These are phyloP conservation scores for Leuciscus idus DNA, from an alignment of 2,113 vertebrate genomes.

Conservation along the genomic window DNA sequence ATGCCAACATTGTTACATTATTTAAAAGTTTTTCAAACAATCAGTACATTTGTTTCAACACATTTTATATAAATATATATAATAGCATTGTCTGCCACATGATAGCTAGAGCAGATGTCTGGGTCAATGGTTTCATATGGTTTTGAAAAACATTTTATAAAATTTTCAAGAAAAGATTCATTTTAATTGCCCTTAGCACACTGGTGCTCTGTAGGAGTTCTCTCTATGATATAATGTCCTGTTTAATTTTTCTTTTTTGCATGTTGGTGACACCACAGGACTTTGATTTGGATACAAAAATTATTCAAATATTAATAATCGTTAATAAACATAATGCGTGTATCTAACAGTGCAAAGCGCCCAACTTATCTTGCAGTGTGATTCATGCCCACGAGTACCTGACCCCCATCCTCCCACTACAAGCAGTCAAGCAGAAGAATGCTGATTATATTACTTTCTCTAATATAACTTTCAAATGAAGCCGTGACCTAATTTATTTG, in stretches of 20 bases:
- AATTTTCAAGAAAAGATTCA: no score
- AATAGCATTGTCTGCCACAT: no score
- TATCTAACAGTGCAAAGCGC: not conserved
- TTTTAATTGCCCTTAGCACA: no score
- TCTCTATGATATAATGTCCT: not conserved
- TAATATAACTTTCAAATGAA: constrained; percentile 25
- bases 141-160: no score
- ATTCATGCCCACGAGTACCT: not conserved
- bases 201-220: not conserved
- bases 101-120: not conserved
- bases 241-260: not conserved
- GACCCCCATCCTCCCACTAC: not conserved
- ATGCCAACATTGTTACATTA: no score
- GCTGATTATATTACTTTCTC: constrained; percentile 12
- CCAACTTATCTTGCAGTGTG: not conserved
- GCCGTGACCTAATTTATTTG: constrained; percentile 1
- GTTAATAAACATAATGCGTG: not conserved
- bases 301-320: not conserved
- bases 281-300: not conserved
- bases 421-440: constrained; percentile 7
- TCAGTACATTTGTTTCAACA: no score
- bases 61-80: no score
- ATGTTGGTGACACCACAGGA: not conserved
- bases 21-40: no score
- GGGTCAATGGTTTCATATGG: not conserved